Percentiles rank a stretch among this genome's conserved stretches.
Conservation (phyloP, 2,888 invertebrate species). For the Exocentrus adspersus region DNA sequence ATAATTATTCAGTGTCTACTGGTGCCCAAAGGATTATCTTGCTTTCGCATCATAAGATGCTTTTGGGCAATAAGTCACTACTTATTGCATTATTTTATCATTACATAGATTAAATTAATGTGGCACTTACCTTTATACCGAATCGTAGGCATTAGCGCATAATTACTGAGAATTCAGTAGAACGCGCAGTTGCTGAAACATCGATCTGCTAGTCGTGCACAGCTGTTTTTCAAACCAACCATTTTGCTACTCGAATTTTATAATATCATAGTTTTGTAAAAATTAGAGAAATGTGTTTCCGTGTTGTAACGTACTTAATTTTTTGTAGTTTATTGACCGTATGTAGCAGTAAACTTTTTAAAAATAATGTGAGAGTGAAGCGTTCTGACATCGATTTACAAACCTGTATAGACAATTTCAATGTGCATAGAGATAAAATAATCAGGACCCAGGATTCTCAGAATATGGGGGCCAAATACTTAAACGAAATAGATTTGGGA, state of each 20-base stretch:
- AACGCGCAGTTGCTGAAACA: constrained; percentile 13
- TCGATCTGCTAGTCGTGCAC: constrained; percentile 3
- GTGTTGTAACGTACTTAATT: neutral
- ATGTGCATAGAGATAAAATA: constrained; percentile 88
- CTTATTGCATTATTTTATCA: no score
- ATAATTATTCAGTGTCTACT: no score
- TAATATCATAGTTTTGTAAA: constrained; percentile 37
- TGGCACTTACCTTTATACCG: no score
- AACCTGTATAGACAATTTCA: constrained; percentile 80
- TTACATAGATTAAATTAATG: no score
- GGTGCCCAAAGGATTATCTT: no score
- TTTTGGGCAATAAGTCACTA: no score
- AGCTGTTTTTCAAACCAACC: constrained; percentile 27
- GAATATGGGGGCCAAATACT: constrained; percentile 87
- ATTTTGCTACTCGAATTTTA: constrained; percentile 30
- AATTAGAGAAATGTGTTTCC: constrained; percentile 19
- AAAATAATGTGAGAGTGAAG: constrained; percentile 34
- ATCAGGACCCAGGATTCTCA: constrained; percentile 91
- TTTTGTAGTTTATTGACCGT: constrained; percentile 26
- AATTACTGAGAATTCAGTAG: neutral
- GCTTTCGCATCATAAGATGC: no score
- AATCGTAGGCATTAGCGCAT: no score
- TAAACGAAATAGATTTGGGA: constrained; percentile 85
- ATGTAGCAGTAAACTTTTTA: constrained; percentile 27
- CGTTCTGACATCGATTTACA: constrained; percentile 70